Evolutionary conservation across 1,140 invertebrate species (phyloP).

Genomic region (Melipona quadrifasciata): DNA sequence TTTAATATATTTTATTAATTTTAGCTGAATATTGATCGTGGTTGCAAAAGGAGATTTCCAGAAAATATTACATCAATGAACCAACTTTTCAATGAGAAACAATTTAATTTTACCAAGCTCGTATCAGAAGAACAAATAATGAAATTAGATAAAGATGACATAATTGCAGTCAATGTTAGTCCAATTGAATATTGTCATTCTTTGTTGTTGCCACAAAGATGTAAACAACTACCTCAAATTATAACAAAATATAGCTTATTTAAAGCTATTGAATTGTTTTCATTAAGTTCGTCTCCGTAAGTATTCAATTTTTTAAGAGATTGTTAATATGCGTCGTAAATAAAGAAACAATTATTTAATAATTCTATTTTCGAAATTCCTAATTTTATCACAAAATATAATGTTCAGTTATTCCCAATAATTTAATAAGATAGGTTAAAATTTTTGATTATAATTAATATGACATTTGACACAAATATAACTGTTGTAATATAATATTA

Average conservation of each 20-base stretch:
- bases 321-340: background rate
- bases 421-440: background rate
- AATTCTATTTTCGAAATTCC: background rate
- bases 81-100: constrained; percentile 84
- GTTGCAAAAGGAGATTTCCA: constrained; percentile 83
- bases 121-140: constrained; percentile 84
- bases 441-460: background rate
- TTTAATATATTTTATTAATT: constrained; percentile 58
- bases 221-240: constrained; percentile 84
- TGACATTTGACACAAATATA: background rate
- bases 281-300: constrained; percentile 82
- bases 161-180: constrained; percentile 86
- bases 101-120: constrained; percentile 88
- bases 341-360: background rate
- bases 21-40: constrained; percentile 86
- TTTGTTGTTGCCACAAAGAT: constrained; percentile 85
- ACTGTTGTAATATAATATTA: background rate
- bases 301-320: constrained; percentile 36
- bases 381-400: background rate
- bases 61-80: constrained; percentile 83
- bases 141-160: constrained; percentile 75
- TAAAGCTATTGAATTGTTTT: constrained; percentile 80
- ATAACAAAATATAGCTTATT: constrained; percentile 80
- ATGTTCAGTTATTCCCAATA: background rate
- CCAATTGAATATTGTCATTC: constrained; percentile 87